phyloP scores from a whole-genome alignment of 2,888 invertebrate species.

The Idaea aversata region DNA sequence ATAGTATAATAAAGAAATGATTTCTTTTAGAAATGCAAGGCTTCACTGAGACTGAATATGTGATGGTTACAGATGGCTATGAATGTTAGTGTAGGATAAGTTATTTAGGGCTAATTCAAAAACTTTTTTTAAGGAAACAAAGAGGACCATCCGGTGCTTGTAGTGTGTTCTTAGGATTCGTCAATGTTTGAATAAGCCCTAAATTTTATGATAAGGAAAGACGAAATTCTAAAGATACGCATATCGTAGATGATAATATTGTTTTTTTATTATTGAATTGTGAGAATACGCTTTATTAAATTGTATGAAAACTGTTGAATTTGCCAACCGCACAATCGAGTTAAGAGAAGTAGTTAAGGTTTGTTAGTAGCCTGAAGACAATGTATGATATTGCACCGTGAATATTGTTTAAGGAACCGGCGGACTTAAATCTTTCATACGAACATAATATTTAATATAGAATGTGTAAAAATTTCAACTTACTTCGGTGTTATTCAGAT shows the following conservation, averaged over 20 bases:
- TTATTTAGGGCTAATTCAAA: conserved; percentile 37
- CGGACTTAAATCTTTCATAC: too few species aligned
- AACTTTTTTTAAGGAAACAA: conserved; percentile 29
- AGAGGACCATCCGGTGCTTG: conserved; percentile 36
- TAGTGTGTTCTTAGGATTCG: conserved; percentile 34
- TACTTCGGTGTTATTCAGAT: too few species aligned
- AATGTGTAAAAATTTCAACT: too few species aligned
- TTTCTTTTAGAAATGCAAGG: conserved; percentile 50
- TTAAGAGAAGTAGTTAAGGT: conserved; percentile 31
- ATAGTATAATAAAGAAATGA: conserved; percentile 71
- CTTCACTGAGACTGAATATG: conserved; percentile 73
- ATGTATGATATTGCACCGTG: conserved; percentile 14
- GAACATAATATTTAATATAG: too few species aligned
- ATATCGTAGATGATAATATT: conserved; percentile 59
- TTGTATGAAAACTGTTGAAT: conserved; percentile 38
- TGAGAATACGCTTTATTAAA: conserved; percentile 59
- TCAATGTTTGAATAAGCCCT: conserved; percentile 40
- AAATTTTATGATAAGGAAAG: conserved; percentile 28
- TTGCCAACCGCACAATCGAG: conserved; percentile 64
- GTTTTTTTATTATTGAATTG: conserved; percentile 48
- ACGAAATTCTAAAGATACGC: conserved; percentile 50
- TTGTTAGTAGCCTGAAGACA: conserved; percentile 22
- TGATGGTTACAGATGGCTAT: conserved; percentile 54
- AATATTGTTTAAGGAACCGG: background rate
- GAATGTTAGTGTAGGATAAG: conserved; percentile 44